Conservation (phyloP, 1,140 invertebrate species). For the Temnothorax longispinosus region DNA sequence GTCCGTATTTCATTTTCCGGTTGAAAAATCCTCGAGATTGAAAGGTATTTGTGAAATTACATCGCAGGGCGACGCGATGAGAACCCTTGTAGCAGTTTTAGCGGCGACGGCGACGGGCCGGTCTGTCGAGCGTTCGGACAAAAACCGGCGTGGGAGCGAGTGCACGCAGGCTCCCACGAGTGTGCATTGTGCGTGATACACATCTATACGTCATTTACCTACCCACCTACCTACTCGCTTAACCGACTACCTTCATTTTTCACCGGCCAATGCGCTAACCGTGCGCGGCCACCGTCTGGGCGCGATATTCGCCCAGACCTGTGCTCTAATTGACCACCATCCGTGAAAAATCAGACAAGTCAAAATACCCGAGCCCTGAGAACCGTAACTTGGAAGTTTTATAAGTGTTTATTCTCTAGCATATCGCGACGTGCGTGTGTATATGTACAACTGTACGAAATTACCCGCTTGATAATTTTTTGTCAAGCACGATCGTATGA, state of each 20-base stretch:
- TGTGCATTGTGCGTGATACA: slow-evolving; percentile 83
- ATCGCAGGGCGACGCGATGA: slow-evolving; percentile 71
- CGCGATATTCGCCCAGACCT: slow-evolving; percentile 12
- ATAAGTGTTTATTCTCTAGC: neutral
- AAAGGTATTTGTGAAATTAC: slow-evolving; percentile 19
- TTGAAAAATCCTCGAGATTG: neutral
- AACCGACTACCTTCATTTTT: slow-evolving; percentile 74
- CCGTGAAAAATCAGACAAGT: slow-evolving; percentile 44
- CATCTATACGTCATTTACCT: slow-evolving; percentile 83
- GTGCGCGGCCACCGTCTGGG: slow-evolving; percentile 1
- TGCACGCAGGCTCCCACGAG: slow-evolving; percentile 82
- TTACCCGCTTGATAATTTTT: neutral
- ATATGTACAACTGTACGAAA: neutral
- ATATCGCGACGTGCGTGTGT: neutral
- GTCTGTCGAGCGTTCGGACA: slow-evolving; percentile 75
- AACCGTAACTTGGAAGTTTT: neutral
- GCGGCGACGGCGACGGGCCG: slow-evolving; percentile 69
- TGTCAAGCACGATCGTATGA: neutral
- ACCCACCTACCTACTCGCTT: slow-evolving; percentile 78
- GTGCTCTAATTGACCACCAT: slow-evolving; percentile 33
- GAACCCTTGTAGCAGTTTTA: slow-evolving; percentile 81
- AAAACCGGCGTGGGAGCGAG: slow-evolving; percentile 83
- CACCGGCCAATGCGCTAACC: slow-evolving; percentile 62
- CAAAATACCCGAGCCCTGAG: neutral
- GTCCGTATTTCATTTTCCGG: neutral